Evolutionary conservation across 1,140 invertebrate genomes (phyloP), one percentile per base, ranked within the genome.

Genomic region (Scaptomyza montana): DNA sequence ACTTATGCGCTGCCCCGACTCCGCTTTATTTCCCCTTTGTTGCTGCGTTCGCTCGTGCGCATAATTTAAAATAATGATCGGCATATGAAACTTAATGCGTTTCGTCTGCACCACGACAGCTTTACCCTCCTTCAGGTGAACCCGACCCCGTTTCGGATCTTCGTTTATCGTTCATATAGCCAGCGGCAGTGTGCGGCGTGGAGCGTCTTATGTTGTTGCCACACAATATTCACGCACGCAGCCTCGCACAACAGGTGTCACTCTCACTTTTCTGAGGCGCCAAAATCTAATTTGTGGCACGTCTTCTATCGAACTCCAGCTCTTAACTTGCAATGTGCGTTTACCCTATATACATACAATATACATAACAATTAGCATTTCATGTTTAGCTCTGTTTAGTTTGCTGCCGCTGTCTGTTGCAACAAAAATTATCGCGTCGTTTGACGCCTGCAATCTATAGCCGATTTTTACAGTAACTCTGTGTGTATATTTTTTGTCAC

Each of bases 31-130:
- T 56, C 78, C 61, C 67, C 47, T 76, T 64, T 64, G 39, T 6
- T 36, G 33, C 49, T 65, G 36, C 9, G 47, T 60, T 46, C 36
- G 84, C 84, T 79, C 84, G 82, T 89, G 84, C 77, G 84, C 84
- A 87, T 87, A 87, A 87, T 87, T 87, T 87, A 89, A 87, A 89
- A 89, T 87, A 87, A 87, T 87, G 84, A 89, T 77, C 62, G 84
- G 73, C 84, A 82, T 89, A 72, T 72, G 69, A 60, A 67, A 67
- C 76, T 87, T 82, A 89, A 87, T 89, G 84, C 79, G 84, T 87
- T 80, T 87, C 63, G 63, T 72, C 69, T 67, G 62, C 30, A 64
- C 47, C 63, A 60, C 66, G 72, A 65, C 21, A 28, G 43, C 19
- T 21, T 30, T 43, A 25, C 25, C 13, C 13, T 8, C 33, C 7